phyloP scores from a whole-genome alignment of 2,797 vertebrate genomes.

The Rhyacichthys aspro region DNA sequence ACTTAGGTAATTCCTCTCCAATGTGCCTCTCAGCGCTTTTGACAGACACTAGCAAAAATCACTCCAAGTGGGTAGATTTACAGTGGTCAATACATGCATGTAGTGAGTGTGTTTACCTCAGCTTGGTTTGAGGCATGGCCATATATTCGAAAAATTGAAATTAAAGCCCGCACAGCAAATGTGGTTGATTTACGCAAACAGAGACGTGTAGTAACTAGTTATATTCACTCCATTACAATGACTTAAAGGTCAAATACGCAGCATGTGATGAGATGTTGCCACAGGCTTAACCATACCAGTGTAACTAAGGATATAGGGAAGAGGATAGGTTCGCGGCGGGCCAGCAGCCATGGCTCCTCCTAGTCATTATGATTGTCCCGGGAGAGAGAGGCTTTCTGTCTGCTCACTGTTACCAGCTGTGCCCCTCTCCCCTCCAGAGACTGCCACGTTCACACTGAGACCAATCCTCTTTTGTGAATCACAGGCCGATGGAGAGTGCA shows the following conservation, averaged over 20 bases:
- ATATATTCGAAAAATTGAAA: background rate
- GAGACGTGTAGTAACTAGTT: too few species aligned
- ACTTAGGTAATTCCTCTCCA: slow-evolving; percentile 51
- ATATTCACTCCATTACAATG: too few species aligned
- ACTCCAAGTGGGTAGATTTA: slow-evolving; percentile 22
- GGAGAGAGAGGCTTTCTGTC: slow-evolving; percentile 57
- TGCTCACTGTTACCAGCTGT: slow-evolving; percentile 67
- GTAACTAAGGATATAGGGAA: slow-evolving; percentile 19
- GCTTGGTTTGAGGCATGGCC: background rate
- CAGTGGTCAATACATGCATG: slow-evolving; percentile 22
- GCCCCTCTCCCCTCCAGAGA: slow-evolving; percentile 30
- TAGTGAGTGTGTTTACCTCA: background rate
- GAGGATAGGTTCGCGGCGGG: slow-evolving; percentile 12
- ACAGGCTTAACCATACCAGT: slow-evolving; percentile 18
- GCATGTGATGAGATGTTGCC: slow-evolving; percentile 25
- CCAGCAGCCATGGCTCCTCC: slow-evolving; percentile 43
- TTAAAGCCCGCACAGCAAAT: background rate
- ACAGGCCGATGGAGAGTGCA: background rate
- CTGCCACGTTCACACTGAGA: slow-evolving; percentile 14
- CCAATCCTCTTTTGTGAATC: slow-evolving; percentile 14
- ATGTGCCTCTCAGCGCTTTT: slow-evolving; percentile 26
- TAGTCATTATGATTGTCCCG: slow-evolving; percentile 69
- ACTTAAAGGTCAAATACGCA: background rate
- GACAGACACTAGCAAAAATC: slow-evolving; percentile 26
- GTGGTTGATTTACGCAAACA: background rate